A percentile compares a stretch with the other conserved stretches of the same genome.
These are phyloP conservation scores for Upupa epops DNA, from an alignment of 2,113 vertebrate species.

Conservation along the genomic window DNA sequence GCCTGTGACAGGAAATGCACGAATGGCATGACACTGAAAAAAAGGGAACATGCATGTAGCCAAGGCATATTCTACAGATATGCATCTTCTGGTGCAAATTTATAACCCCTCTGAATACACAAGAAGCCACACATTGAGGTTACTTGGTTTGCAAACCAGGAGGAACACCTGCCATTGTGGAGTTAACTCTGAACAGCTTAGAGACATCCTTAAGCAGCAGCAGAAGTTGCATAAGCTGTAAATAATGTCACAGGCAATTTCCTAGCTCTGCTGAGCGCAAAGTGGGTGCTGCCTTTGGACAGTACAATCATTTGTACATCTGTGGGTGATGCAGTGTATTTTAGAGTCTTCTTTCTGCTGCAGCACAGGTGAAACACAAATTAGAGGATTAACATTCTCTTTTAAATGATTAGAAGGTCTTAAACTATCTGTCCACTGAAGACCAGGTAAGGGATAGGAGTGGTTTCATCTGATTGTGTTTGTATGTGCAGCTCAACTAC, in stretches of 20 bases:
- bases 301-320: not conserved
- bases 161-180: not conserved
- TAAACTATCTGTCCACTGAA: not conserved
- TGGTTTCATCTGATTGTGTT: not conserved
- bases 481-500: not conserved
- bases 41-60: not conserved
- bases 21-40: not conserved
- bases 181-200: not conserved
- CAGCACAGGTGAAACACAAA: not conserved
- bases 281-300: not conserved
- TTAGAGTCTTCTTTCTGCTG: not conserved
- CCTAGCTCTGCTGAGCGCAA: not conserved
- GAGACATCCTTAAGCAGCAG: not conserved
- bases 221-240: not conserved
- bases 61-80: not conserved
- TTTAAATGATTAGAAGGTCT: not conserved
- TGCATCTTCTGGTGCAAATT: not conserved
- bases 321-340: not conserved
- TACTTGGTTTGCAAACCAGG: not conserved
- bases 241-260: not conserved
- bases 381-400: not conserved
- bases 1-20: not conserved
- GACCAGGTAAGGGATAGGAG: not conserved
- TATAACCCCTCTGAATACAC: not conserved
- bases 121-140: not conserved